Evolutionary conservation across 2,888 invertebrate genomes (phyloP).

Genomic region (Pandemis corylana): DNA sequence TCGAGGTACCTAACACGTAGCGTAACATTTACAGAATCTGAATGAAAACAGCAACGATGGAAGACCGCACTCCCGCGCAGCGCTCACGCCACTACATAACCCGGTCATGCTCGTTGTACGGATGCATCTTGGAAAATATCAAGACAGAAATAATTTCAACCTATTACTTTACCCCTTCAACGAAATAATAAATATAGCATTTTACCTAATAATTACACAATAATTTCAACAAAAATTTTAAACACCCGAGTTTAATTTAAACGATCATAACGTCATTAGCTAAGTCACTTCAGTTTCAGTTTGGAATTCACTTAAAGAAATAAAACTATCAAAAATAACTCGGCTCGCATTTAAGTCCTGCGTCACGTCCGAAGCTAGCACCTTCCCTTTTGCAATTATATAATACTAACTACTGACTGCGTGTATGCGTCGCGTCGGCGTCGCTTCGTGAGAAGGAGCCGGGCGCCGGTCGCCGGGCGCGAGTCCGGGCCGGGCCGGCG

Average conservation of each 20-base stretch:
- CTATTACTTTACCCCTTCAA: constrained; percentile 76
- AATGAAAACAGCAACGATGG: constrained; percentile 35
- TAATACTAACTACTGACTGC: constrained; percentile 84
- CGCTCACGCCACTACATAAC: constrained; percentile 62
- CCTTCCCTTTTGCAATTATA: constrained; percentile 83
- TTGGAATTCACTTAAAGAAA: constrained; percentile 83
- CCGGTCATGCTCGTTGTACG: constrained; percentile 71
- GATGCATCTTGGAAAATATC: constrained; percentile 77
- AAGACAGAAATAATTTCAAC: constrained; percentile 84
- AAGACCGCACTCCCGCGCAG: constrained; percentile 56
- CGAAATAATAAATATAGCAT: constrained; percentile 83
- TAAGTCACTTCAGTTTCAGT: constrained; percentile 80
- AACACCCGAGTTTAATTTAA: constrained; percentile 78
- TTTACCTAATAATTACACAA: constrained; percentile 82
- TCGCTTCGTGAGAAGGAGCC: constrained; percentile 49
- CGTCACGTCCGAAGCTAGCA: constrained; percentile 85
- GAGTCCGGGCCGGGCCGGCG: constrained; percentile 50
- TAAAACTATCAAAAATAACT: constrained; percentile 85
- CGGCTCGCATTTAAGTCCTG: constrained; percentile 82
- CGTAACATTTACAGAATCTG: constrained; percentile 40
- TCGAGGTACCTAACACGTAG: constrained; percentile 52
- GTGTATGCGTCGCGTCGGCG: constrained; percentile 63
- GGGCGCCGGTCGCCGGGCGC: constrained; percentile 53
- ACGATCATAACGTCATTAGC: constrained; percentile 79
- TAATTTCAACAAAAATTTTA: constrained; percentile 84